Base-by-base conservation (phyloP, 2,888 invertebrate species). In the Epsilonema sp. region DNA sequence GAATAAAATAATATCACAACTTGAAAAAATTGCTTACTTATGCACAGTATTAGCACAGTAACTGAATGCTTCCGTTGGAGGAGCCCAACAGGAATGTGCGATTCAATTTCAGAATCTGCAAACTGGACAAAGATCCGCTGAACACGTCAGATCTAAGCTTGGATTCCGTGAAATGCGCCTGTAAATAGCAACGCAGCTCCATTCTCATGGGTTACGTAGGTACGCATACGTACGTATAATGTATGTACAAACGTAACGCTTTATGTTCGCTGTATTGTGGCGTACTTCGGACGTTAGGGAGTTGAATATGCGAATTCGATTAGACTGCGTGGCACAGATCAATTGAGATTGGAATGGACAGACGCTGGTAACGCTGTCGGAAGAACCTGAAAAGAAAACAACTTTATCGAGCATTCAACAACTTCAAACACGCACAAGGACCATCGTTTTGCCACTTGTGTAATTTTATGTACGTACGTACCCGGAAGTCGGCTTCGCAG, bases 311-410 rank as follows among this genome's bases (percentile, higher is more conserved):
- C 42, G 23, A 16, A 42, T 20, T 26, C 85, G 76, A 66, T 90
- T 92, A 50, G 83, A 86, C 1, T 87, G 87, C 0, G 89, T 89
- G 26, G 84, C 89, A 5, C 84, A 80, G 52, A 90, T 77, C 50
- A 92, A 70, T 66, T 85, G 82, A 56, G 31, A 31, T 16, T 31
- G 11, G 8, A 31, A 8, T 13, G 11, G 16, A 31, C 16, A 8
- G 16, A 31, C 31, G 16, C 11, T 16, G 31, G 11, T 13, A 16
- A 31, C 16, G 8, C 11, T 31, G 8, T 31, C 31, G 16, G 31
- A 16, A 31, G 31, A 31, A 31, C 31, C 31, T 31, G 16, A 31
- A 31, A 8, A 31, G 8, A 13, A 31, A 31, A 13, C 8, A 31
- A 31, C 16, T 31, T 31, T n/a, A n/a, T n/a, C n/a, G n/a, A n/a